Conservation (phyloP, 2,113 vertebrate species). For the Phalacrocorax brasilianus region DNA sequence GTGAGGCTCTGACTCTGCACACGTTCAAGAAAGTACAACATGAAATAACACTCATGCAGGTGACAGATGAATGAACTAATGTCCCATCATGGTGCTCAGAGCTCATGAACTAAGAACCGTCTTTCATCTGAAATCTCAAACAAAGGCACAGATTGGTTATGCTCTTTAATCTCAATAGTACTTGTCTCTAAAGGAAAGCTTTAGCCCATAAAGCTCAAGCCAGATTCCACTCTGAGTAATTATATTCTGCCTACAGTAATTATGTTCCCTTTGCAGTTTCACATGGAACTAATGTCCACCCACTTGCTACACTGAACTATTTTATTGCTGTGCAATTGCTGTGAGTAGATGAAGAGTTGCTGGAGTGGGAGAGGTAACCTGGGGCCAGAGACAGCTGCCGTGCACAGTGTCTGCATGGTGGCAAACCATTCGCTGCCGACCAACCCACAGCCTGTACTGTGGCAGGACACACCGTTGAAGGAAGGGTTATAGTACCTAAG, state of each 20-base stretch:
- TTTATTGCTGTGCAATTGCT: not conserved
- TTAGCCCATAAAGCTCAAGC: not conserved
- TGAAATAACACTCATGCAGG: not conserved
- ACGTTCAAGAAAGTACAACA: not conserved
- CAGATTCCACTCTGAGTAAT: slow-evolving; percentile 6
- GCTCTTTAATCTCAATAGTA: not conserved
- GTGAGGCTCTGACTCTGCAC: not conserved
- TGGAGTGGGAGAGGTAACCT: not conserved
- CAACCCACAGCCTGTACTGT: not conserved
- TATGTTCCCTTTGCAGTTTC: not conserved
- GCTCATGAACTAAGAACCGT: not conserved
- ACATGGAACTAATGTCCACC: not conserved
- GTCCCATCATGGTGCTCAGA: not conserved
- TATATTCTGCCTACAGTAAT: slow-evolving; percentile 31
- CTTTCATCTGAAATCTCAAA: not conserved
- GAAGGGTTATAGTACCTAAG: not conserved
- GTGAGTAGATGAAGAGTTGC: not conserved
- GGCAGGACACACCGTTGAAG: not conserved
- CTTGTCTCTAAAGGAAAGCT: not conserved
- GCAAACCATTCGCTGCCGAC: not conserved
- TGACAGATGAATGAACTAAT: not conserved
- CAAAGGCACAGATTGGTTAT: not conserved
- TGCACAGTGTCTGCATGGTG: accelerated
- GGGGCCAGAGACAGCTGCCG: not conserved
- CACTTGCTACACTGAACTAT: not conserved